phyloP scores from a whole-genome alignment of 2,888 invertebrate species.

The Eudasyphora cyanicolor region DNA sequence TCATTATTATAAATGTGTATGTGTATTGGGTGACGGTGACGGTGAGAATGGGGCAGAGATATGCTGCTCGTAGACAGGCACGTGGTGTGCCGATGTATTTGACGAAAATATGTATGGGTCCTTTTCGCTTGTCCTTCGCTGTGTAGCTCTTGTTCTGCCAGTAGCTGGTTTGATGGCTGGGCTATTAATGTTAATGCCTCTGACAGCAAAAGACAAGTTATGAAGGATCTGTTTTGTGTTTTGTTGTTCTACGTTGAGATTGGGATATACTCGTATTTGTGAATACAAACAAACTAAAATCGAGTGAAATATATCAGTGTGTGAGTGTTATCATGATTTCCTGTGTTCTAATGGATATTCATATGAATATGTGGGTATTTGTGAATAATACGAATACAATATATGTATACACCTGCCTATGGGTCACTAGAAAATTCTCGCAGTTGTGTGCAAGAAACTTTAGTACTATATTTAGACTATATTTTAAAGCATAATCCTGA shows the following conservation, averaged over 20 bases:
- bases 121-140: not conserved
- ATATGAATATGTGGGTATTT: not conserved
- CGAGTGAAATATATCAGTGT: not conserved
- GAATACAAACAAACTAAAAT: too few relatives aligned
- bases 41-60: too few relatives aligned
- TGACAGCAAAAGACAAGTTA: constrained; percentile 42
- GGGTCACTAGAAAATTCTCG: too few relatives aligned
- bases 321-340: not conserved
- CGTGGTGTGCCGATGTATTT: too few relatives aligned
- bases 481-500: too few relatives aligned
- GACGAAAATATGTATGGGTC: not conserved
- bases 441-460: too few relatives aligned
- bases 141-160: not conserved
- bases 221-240: constrained; percentile 15
- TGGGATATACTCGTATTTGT: not conserved
- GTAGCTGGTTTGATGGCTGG: not conserved
- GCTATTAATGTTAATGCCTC: constrained; percentile 25
- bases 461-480: too few relatives aligned
- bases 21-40: not conserved
- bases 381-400: too few relatives aligned
- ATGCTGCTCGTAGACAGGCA: too few relatives aligned
- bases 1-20: constrained; percentile 21
- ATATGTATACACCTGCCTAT: not conserved
- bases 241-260: not conserved
- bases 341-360: not conserved